Conservation (phyloP, 1,140 invertebrate genomes). For the Eufriesea mexicana region DNA sequence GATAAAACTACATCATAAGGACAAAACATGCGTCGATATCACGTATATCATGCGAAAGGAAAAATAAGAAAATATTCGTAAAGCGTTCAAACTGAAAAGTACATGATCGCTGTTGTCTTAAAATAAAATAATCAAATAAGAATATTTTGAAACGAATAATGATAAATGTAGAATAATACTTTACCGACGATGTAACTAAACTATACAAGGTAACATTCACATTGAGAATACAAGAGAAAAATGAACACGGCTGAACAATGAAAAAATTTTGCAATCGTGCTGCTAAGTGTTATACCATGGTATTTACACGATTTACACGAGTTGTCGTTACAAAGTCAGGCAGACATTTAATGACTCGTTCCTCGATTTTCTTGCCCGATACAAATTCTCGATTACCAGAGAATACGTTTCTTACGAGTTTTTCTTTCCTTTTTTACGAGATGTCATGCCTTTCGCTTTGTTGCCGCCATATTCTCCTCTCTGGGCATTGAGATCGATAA, state of each 20-base stretch:
- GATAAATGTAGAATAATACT: constrained; percentile 7
- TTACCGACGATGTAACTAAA: not conserved
- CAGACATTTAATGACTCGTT: not conserved
- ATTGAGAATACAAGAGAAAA: not conserved
- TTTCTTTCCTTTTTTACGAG: not conserved
- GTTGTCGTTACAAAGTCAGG: not conserved
- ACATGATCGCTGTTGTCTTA: constrained; percentile 68
- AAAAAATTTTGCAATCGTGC: constrained; percentile 12
- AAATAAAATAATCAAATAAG: constrained; percentile 52
- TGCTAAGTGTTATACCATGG: not conserved
- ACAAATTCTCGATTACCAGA: not conserved
- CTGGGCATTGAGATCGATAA: not conserved
- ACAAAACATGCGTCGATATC: constrained; percentile 71
- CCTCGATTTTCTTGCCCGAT: not conserved
- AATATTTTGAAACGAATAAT: not conserved
- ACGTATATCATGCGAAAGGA: constrained; percentile 66
- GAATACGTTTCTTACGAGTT: not conserved
- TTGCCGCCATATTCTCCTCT: not conserved
- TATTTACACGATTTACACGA: constrained; percentile 5
- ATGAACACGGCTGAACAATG: not conserved
- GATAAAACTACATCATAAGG: constrained; percentile 59
- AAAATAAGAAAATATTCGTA: constrained; percentile 54
- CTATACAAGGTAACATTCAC: constrained; percentile 1
- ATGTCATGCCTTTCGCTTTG: not conserved
- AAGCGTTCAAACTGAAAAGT: constrained; percentile 76